These are phyloP conservation scores for Gastrophysa polygoni DNA, from an alignment of 2,888 invertebrate species.

Conservation along the genomic window DNA sequence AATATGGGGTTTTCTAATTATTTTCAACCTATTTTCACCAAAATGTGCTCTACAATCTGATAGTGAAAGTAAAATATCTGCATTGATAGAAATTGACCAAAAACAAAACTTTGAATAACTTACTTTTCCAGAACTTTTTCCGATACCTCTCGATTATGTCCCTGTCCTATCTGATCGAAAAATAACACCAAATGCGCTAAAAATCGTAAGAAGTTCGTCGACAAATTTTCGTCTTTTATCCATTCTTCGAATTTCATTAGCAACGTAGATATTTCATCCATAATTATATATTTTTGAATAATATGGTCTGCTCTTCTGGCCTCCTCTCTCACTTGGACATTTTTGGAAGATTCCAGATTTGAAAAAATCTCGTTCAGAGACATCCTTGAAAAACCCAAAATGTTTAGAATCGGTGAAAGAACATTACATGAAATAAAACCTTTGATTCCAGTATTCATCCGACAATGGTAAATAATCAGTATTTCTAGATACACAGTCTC, in stretches of 20 bases:
- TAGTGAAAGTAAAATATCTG: no score
- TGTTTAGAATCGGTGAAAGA: no score
- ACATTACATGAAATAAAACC: no score
- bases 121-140: constrained; percentile 77
- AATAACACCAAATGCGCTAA: constrained; percentile 85
- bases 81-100: no score
- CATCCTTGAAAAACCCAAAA: constrained; percentile 61
- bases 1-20: no score
- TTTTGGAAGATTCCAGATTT: constrained; percentile 68
- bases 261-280: constrained; percentile 78
- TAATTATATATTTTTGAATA: constrained; percentile 84
- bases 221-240: constrained; percentile 63
- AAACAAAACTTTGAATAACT: constrained; percentile 46
- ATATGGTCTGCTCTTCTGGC: constrained; percentile 72
- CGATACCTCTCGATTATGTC: constrained; percentile 71
- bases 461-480: constrained; percentile 65
- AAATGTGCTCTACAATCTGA: no score
- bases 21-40: no score
- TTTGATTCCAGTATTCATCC: constrained; percentile 71
- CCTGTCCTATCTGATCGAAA: constrained; percentile 78
- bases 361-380: constrained; percentile 72
- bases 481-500: constrained; percentile 61
- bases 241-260: constrained; percentile 74
- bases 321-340: constrained; percentile 63
- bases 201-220: constrained; percentile 74